phyloP scores from a whole-genome alignment of 2,888 invertebrate genomes.

The Drosophila mercatorum region DNA sequence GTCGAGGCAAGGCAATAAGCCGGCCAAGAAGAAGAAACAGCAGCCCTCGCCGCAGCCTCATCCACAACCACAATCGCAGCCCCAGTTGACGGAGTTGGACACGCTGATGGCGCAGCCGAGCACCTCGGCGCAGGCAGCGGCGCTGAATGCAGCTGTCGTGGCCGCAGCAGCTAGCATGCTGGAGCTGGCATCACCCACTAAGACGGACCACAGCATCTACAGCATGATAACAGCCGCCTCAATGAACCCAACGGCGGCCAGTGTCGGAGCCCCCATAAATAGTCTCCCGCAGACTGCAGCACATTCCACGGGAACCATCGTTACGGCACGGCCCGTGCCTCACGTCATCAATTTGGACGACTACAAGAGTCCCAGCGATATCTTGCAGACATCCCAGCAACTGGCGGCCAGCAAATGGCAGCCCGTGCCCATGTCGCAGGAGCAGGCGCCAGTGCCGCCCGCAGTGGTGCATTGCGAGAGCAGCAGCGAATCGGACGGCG shows the following conservation, averaged over 20 bases:
- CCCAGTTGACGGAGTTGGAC: slow-evolving; percentile 43
- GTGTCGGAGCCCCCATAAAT: slow-evolving; percentile 19
- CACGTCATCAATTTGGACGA: slow-evolving; percentile 83
- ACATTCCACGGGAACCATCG: slow-evolving; percentile 69
- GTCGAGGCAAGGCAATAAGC: slow-evolving; percentile 26
- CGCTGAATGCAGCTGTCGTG: slow-evolving; percentile 42
- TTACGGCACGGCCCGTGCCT: slow-evolving; percentile 56
- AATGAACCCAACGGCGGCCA: slow-evolving; percentile 33
- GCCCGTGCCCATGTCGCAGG: slow-evolving; percentile 2
- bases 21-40: slow-evolving; percentile 49
- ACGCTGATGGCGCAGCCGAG: slow-evolving; percentile 54
- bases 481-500: slow-evolving; percentile 84
- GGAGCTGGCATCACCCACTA: slow-evolving; percentile 75
- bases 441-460: slow-evolving; percentile 20
- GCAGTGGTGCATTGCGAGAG: slow-evolving; percentile 67
- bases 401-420: slow-evolving; percentile 62
- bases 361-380: slow-evolving; percentile 82
- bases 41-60: slow-evolving; percentile 4
- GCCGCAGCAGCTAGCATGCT: slow-evolving; percentile 47
- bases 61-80: slow-evolving; percentile 5
- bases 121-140: slow-evolving; percentile 64
- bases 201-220: slow-evolving; percentile 83
- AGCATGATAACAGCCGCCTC: slow-evolving; percentile 69
- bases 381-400: slow-evolving; percentile 83
- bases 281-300: slow-evolving; percentile 34